These are phyloP conservation scores for Equus quagga DNA, from an alignment of 2,113 vertebrate genomes.

Conservation along the genomic window DNA sequence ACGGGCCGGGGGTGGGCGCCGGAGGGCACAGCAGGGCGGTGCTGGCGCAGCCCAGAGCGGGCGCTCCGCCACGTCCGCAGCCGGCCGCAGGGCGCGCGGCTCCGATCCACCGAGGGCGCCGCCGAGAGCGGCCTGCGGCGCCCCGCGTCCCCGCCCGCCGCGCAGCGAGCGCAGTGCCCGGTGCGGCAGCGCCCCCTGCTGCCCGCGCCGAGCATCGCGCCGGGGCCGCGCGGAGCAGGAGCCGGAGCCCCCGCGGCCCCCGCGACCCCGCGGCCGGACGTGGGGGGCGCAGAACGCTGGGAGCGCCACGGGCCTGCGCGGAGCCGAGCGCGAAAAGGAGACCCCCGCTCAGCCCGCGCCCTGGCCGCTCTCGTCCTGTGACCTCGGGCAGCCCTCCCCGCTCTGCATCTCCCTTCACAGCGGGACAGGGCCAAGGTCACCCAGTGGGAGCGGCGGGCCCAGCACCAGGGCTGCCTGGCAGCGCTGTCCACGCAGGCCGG, in stretches of 20 bases:
- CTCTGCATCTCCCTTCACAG: neutral
- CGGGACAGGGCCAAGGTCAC: neutral
- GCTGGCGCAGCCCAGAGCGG: fast-evolving
- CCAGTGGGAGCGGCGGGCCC: neutral
- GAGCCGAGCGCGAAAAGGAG: fast-evolving
- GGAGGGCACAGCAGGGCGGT: neutral
- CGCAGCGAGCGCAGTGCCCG: neutral
- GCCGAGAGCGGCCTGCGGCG: fast-evolving
- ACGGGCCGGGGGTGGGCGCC: neutral
- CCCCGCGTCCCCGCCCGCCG: no score
- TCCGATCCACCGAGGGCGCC: fast-evolving
- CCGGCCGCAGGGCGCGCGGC: neutral
- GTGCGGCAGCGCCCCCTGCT: conserved; percentile 51
- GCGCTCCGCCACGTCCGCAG: neutral
- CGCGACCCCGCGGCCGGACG: no score
- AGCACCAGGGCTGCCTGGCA: no score
- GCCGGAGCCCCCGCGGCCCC: fast-evolving
- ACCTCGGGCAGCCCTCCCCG: neutral
- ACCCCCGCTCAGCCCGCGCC: no score
- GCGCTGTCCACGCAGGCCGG: neutral
- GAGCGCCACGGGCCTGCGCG: fast-evolving
- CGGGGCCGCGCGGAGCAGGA: fast-evolving
- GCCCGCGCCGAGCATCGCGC: neutral
- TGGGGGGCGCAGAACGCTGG: fast-evolving
- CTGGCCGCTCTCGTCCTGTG: neutral